Evolutionary conservation across 1,140 invertebrate species (phyloP).

Genomic region (Hycleus phaleratus): DNA sequence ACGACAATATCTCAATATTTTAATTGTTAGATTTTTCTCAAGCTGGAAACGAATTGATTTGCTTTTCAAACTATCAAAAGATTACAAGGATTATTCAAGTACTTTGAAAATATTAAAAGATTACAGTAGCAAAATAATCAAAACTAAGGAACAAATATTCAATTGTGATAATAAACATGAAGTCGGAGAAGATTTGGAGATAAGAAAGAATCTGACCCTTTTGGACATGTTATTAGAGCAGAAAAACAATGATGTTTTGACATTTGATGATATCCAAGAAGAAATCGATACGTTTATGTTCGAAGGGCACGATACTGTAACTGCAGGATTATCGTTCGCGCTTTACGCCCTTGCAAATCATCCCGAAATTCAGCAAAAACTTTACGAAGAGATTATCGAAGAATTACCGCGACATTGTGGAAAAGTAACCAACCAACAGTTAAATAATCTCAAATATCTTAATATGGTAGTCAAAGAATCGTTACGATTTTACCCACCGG

Average conservation of each 20-base stretch:
- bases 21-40: conserved; percentile 19
- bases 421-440: conserved; percentile 43
- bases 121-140: conserved; percentile 9
- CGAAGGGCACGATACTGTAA: conserved; percentile 67
- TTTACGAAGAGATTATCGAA: conserved; percentile 51
- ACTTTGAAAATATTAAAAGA: conserved; percentile 12
- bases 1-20: conserved; percentile 16
- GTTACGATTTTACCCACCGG: conserved; percentile 55
- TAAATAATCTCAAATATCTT: conserved; percentile 55
- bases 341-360: conserved; percentile 53
- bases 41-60: conserved; percentile 12
- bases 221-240: conserved; percentile 22
- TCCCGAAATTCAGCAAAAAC: conserved; percentile 52
- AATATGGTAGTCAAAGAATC: conserved; percentile 57
- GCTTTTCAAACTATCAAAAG: conserved; percentile 11
- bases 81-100: conserved; percentile 3
- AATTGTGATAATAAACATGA: background rate
- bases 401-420: conserved; percentile 41
- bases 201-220: conserved; percentile 11
- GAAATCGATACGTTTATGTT: conserved; percentile 81
- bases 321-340: conserved; percentile 50
- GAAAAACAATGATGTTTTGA: conserved; percentile 9
- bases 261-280: conserved; percentile 61
- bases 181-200: conserved; percentile 1
- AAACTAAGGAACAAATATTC: conserved; percentile 5